Evolutionary conservation across 2,888 invertebrate genomes (phyloP), one percentile per base, ranked within the genome.

Genomic region (Tigriopus californicus): DNA sequence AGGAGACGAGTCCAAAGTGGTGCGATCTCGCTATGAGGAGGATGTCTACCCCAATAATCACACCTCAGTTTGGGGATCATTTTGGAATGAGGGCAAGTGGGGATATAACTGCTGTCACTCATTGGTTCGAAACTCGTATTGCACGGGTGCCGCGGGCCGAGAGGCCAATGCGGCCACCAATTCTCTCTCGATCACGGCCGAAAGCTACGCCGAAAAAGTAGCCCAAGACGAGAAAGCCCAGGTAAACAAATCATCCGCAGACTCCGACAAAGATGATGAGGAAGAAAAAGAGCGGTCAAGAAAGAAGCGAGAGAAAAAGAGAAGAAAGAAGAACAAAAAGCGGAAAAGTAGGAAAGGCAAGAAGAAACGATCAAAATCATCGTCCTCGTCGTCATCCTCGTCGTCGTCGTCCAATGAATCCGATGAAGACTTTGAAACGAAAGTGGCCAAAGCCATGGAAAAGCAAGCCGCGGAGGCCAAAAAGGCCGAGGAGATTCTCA

Each of bases 31-130:
- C 67, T 98, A 94, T 70, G 92, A 91, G 68, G 98, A 98, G 72
- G 95, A 98, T 71, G 80, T 87, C 18, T 78, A 81, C 64, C 81
- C 84, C 8, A 89, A 89, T 69, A 98, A 98, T 71, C 98, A 98
- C 71, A 86, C 84, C 0, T 80, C 83, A 1, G 85, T 97, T 6
- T 98, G 89, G 87, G 98, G 98, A 3, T 95, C 95, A 0, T 94
- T 77, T 71, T 99, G 97, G 95, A 78, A 78, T 65, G 81, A 81
- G 56, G 92, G 91, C 0, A 77, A 80, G 62, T 99, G 98, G 98
- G 98, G 97, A 0, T 98, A 82, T 73, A 84, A 85, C 68, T 98
- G 98, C 68, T 98, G 98, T 71, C 83, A 91, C 69, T 89, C 90
- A 0, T 82, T 84, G 63, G 79, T 97, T 10, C 63, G 81, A 77